Base-by-base conservation (phyloP, 2,797 vertebrate species). In the Molossus alvarezi region DNA sequence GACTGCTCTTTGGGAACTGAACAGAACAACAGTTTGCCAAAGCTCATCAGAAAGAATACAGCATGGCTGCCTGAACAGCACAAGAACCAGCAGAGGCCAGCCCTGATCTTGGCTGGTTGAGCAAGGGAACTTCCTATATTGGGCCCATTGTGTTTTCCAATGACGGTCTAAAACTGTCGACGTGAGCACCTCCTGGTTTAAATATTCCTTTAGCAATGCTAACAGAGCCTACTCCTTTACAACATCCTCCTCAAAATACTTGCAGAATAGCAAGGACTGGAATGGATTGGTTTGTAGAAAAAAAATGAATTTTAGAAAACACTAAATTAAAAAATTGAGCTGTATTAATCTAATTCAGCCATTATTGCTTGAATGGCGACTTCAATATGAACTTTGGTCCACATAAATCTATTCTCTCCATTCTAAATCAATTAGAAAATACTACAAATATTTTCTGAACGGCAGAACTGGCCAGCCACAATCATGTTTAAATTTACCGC, bases 361-460 rank as follows among this genome's bases (percentile, higher is more conserved):
- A 82, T 58, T 20, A 89, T 15, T 58, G 6, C 73, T 67, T 17
- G 64, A 55, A 15, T 27, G 33, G 67, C 76, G 41, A 69, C 77
- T 86, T 88, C 83, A 48, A 0, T 37, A n/a, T 72, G 41, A 90
- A 71, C 29, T 45, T 4, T 58, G 29, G 25, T 29, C 33, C 21
- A 65, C 23, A 62, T 29, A 69, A 15, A 71, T 25, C 57, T 58
- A 76, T 11, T 76, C 76, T 65, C 37, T 60, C 86, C 67, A 67
- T 58, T 80, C 48, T 91, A 80, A 82, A 29, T 33, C 41, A 69
- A 79, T 20, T 64, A 9, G 48, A 77, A 95, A 90, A 93, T 9
- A 93, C n/a, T 58, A 48, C 6, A 91, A 87, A 73, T 83, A 57
- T 10, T 57, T 94, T 85, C n/a, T 82, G 41, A 85, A 88, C 88